These are phyloP conservation scores for Lissonota sp. DNA, from an alignment of 2,888 invertebrate species.

Conservation along the genomic window DNA sequence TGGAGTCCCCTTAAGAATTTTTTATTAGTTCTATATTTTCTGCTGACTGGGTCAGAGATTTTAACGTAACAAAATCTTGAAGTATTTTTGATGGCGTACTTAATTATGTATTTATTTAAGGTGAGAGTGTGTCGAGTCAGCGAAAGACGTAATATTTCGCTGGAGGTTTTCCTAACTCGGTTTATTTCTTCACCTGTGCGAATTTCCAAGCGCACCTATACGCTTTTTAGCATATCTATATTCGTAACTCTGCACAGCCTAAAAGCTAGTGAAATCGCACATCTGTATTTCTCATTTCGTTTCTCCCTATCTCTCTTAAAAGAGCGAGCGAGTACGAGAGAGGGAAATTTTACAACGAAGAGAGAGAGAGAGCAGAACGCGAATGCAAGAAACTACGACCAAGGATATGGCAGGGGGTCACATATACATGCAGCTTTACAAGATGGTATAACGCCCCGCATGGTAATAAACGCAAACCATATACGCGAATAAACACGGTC, in stretches of 20 bases:
- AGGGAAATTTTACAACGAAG: constrained; percentile 29
- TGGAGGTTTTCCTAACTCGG: constrained; percentile 35
- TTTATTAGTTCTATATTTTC: constrained; percentile 22
- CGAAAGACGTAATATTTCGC: constrained; percentile 50
- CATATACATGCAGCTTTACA: constrained; percentile 20
- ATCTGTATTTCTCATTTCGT: background rate
- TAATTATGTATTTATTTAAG: constrained; percentile 45
- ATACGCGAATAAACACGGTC: constrained; percentile 69
- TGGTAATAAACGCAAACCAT: constrained; percentile 59
- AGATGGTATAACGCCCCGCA: constrained; percentile 31
- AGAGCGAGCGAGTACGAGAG: background rate
- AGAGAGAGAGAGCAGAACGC: constrained; percentile 32
- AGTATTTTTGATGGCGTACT: constrained; percentile 45
- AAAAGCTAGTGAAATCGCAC: constrained; percentile 56
- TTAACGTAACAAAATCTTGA: constrained; percentile 40
- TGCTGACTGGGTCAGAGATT: background rate
- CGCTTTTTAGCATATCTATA: background rate
- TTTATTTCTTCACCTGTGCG: constrained; percentile 23
- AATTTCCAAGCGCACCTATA: constrained; percentile 25
- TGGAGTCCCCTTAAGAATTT: constrained; percentile 26
- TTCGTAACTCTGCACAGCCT: constrained; percentile 41
- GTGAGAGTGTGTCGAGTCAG: constrained; percentile 30
- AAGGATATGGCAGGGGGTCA: constrained; percentile 29
- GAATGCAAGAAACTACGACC: constrained; percentile 37
- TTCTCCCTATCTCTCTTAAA: background rate